Conservation (phyloP, 2,888 invertebrate species). For the Platypus cylindrus region DNA sequence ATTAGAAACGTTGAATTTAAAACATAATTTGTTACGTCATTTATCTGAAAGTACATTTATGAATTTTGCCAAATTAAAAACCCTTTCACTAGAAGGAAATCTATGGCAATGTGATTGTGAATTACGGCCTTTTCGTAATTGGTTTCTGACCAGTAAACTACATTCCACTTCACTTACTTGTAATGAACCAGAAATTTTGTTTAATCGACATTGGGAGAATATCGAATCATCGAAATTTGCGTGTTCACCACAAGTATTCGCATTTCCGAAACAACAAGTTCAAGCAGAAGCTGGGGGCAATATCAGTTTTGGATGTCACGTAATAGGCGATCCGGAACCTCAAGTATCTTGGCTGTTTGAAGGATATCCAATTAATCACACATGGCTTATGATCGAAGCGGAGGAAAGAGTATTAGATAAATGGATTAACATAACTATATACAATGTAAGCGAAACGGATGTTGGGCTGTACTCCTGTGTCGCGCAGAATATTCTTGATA, state of each 20-base stretch:
- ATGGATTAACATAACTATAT: slow-evolving; percentile 75
- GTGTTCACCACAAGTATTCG: slow-evolving; percentile 59
- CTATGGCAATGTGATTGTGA: slow-evolving; percentile 87
- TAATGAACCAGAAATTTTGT: slow-evolving; percentile 55
- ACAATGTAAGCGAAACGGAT: slow-evolving; percentile 67
- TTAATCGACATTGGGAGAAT: slow-evolving; percentile 63
- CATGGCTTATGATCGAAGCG: slow-evolving; percentile 36
- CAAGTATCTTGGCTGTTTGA: slow-evolving; percentile 73
- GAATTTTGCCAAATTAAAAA: slow-evolving; percentile 65
- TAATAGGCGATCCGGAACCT: slow-evolving; percentile 74
- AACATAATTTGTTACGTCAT: slow-evolving; percentile 65
- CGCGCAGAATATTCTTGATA: slow-evolving; percentile 55
- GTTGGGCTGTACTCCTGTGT: slow-evolving; percentile 77
- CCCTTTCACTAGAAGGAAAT: slow-evolving; percentile 69
- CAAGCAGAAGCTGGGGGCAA: slow-evolving; percentile 60
- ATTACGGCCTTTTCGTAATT: slow-evolving; percentile 67
- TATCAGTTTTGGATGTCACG: slow-evolving; percentile 68
- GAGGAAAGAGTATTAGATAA: slow-evolving; percentile 36
- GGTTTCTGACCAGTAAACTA: slow-evolving; percentile 69
- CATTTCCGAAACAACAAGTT: slow-evolving; percentile 29
- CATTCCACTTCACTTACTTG: slow-evolving; percentile 59
- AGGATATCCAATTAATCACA: slow-evolving; percentile 48
- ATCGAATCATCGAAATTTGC: slow-evolving; percentile 66
- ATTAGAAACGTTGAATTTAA: slow-evolving; percentile 64
- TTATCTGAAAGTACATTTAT: slow-evolving; percentile 54